Evolutionary conservation across 2,888 invertebrate genomes (phyloP).

Genomic region (Spisula solida): DNA sequence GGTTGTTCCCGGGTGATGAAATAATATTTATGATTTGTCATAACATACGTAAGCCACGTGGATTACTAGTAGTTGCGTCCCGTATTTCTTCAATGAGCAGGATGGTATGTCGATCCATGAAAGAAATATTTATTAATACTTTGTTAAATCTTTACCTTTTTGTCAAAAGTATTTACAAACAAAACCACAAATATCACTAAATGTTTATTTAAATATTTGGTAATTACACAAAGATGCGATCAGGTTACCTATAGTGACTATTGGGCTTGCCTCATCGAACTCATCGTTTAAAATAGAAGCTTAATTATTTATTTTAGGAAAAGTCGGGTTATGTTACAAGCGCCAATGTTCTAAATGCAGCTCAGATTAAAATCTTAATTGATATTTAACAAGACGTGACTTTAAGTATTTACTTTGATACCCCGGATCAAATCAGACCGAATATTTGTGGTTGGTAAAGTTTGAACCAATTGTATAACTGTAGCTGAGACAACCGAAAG

Average conservation of each 20-base stretch:
- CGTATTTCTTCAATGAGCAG: neutral
- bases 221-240: neutral
- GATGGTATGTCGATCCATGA: neutral
- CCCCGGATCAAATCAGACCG: neutral
- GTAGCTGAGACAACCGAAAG: too few relatives aligned
- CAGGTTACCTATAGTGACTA: neutral
- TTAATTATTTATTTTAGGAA: neutral
- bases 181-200: neutral
- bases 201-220: neutral
- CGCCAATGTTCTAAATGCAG: neutral
- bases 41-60: neutral
- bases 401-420: neutral
- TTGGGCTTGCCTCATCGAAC: neutral
- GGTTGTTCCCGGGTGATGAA: too few relatives aligned
- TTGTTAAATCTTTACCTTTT: constrained; percentile 14
- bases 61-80: neutral
- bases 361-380: neutral
- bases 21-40: neutral
- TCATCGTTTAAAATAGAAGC: constrained; percentile 10
- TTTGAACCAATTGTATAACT: too few relatives aligned
- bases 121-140: neutral
- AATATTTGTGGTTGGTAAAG: neutral
- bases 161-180: neutral
- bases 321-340: neutral
- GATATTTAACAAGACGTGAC: neutral